Conservation (phyloP, 2,888 invertebrate species). For the Dryococelus australis region DNA sequence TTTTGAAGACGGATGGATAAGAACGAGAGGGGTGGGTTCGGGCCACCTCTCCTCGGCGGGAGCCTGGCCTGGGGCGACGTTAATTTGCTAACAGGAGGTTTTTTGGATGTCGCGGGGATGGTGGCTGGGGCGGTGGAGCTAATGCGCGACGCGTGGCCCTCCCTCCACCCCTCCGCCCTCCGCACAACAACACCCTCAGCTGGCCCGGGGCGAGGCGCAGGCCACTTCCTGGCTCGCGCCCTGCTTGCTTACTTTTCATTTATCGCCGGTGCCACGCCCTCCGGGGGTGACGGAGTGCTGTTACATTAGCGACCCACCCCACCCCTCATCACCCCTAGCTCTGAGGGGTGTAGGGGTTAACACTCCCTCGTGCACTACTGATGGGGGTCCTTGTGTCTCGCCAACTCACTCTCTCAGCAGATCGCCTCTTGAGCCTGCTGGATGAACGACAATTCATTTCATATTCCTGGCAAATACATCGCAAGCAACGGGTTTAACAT, state of each 20-base stretch:
- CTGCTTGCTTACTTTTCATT: conserved; percentile 3
- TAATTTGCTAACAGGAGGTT: neutral
- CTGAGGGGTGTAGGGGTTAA: no score
- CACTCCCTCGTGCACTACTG: no score
- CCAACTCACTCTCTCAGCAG: no score
- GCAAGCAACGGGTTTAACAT: no score
- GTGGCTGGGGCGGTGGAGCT: neutral
- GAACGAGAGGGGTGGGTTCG: no score
- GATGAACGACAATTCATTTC: no score
- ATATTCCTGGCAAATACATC: no score
- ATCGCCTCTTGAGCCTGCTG: no score
- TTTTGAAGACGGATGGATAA: no score
- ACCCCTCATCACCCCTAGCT: neutral
- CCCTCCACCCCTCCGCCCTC: neutral
- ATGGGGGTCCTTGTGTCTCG: no score
- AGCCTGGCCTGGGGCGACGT: neutral
- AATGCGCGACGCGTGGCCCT: neutral
- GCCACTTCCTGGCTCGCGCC: neutral
- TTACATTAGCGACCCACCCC: neutral
- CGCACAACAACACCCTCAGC: no score
- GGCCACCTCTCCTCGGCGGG: neutral
- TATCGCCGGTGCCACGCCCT: neutral
- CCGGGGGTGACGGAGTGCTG: neutral
- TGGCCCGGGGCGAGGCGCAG: neutral
- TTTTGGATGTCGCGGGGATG: neutral